Base-by-base conservation (phyloP, 1,140 invertebrate species). In the Plectus sambesii region DNA sequence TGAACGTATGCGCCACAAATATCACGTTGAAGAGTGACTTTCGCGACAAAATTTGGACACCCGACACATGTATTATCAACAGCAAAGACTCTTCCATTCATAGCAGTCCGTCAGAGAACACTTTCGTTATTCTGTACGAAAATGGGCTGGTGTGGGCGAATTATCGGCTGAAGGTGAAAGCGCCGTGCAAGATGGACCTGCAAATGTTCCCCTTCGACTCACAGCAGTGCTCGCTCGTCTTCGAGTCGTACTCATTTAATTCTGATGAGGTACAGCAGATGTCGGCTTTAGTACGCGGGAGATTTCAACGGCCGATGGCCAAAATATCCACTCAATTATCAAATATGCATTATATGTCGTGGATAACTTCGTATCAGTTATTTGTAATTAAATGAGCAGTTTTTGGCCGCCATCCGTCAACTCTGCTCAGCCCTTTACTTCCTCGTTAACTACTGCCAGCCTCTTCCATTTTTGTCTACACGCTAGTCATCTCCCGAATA, bases 1-100 rank as follows among this genome's bases (percentile, higher is more conserved):
- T 67, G 15, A 64, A 67, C 43, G 60, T 67, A n/a, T 67, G 64
- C 42, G 64, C 63, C 27, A 67, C 66, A n/a, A 67, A 69, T 52
- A 67, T 67, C 20, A 67, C 64, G 5, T 43, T 67, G 23, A 69
- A 66, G 47, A 61, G 56, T 40, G 66, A 67, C 37, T 67, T 67
- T 51, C 66, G 62, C 5, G 55, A 67, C 19, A 51, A 56, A 41
- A 62, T 67, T 17, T 67, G 64, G 64, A 67, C 63, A 2, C 64
- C 64, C 12, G 58, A 69, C 42, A 67, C 66, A 15, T 67, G 64
- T 45, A 58, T 60, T 12, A 62, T 65, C 44, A 62, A 64, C 38
- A 50, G 37, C 45, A 69, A 68, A 48, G 59, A 55, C 19, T 56
- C 60, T 6, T 49, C 49, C 6, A 69, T 67, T 22, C 64, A 67